A percentile compares a stretch with the other conserved stretches of the same genome.
Conservation (phyloP, 2,888 invertebrate species). For the Leptura quadrifasciata region DNA sequence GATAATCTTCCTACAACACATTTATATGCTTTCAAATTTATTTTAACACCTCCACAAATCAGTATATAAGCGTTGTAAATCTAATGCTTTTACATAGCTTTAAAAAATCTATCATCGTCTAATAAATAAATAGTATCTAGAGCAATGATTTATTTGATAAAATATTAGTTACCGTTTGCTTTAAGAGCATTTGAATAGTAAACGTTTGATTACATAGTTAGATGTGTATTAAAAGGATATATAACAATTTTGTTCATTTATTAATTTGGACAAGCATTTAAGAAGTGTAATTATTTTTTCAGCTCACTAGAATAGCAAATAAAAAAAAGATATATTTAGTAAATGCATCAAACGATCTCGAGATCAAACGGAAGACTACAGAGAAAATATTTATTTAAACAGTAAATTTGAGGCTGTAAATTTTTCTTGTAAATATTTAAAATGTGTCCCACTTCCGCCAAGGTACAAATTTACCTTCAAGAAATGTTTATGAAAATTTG, state of each 20-base stretch:
- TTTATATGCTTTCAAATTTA: constrained; percentile 20
- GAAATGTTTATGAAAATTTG: neutral
- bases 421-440: neutral
- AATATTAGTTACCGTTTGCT: constrained; percentile 4
- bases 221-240: neutral
- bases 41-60: neutral
- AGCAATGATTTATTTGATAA: constrained; percentile 12
- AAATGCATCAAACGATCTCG: constrained; percentile 21
- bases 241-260: neutral
- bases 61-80: neutral
- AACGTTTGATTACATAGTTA: neutral
- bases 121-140: neutral
- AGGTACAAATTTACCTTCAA: neutral
- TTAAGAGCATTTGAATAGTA: neutral
- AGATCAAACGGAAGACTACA: constrained; percentile 19
- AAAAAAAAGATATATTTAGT: constrained; percentile 5
- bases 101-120: constrained; percentile 13
- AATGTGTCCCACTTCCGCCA: neutral
- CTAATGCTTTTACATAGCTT: constrained; percentile 16
- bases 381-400: constrained; percentile 28
- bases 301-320: constrained; percentile 11
- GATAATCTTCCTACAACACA: neutral
- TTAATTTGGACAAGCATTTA: neutral
- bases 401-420: constrained; percentile 9
- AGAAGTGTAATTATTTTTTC: constrained; percentile 19